Percentiles rank a stretch among this genome's conserved stretches.
phyloP scores from a whole-genome alignment of 2,113 vertebrate species.

The Macrotus californicus region DNA sequence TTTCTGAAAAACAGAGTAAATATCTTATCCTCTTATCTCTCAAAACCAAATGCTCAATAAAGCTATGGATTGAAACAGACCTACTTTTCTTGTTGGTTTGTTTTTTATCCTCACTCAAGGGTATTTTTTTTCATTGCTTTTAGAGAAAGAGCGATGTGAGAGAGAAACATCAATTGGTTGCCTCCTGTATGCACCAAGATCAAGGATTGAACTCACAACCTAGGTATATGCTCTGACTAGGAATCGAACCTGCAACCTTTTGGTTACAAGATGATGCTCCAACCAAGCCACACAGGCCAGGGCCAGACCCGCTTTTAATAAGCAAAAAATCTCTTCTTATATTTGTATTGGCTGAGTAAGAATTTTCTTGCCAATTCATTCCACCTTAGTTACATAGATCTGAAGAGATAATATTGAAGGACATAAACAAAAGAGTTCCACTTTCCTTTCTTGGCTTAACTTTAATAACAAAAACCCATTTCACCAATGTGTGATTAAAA shows the following conservation, averaged over 20 bases:
- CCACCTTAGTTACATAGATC: not conserved
- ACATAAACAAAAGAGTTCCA: not conserved
- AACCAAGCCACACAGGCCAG: no score
- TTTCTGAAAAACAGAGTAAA: conserved; percentile 5
- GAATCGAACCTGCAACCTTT: no score
- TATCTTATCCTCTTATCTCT: conserved; percentile 6
- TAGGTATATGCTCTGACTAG: no score
- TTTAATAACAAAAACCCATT: conserved; percentile 5
- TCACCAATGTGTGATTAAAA: conserved; percentile 37
- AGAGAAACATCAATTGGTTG: no score
- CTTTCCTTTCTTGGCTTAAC: conserved; percentile 25
- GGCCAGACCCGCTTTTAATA: not conserved
- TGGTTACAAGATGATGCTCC: no score
- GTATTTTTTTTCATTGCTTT: no score
- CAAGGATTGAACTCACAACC: no score
- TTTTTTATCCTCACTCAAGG: no score
- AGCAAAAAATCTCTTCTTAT: conserved; percentile 27
- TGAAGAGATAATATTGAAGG: not conserved
- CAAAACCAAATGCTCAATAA: conserved; percentile 1
- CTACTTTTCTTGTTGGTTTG: not conserved
- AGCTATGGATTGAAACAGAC: not conserved
- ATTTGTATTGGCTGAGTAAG: not conserved
- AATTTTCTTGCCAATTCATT: conserved; percentile 11
- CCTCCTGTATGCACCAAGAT: no score
- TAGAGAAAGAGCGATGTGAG: no score